Base-by-base conservation (phyloP, 2,797 vertebrate genomes). In the Sebastes matsubarae region DNA sequence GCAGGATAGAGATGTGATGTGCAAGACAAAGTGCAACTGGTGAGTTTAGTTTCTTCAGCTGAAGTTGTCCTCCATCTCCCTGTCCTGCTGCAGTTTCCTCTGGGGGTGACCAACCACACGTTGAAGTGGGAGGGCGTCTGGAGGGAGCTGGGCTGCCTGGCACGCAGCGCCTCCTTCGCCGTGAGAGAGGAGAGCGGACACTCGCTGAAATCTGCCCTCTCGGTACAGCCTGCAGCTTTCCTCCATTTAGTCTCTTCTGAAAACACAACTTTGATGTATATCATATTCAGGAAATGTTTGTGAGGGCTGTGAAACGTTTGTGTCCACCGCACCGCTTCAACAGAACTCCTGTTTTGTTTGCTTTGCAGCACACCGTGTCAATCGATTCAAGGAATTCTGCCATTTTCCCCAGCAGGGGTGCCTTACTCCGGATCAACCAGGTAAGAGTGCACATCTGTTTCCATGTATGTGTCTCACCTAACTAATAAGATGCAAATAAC, bases 91-190 rank as follows among this genome's bases (percentile, higher is more conserved):
- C 87, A 99, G 98, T 98, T 99, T 83, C 98, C 98, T 24, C 5
- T 99, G 0, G 98, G 98, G 93, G 93, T 93, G 87, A 99, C 96
- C 9, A 96, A 88, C 90, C 98, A 99, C 93, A 97, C 96, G 0
- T 42, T 99, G 83, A 99, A 98, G 93, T 99, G 98, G 98, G 98
- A 99, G 85, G 97, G 97, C 0, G 97, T 99, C n/a, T 99, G 98
- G 98, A 92, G 98, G 69, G 98, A 99, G 80, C 96, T 99, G 68
- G 97, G 97, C 89, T 99, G 98, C 82, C 95, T 99, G 74, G 96
- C 97, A 0, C 97, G 98, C 90, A 98, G 97, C 0, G 97, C 98
- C 0, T 99, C 98, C 0, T 99, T 99, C n/a, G 97, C 97, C 0
- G 97, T 99, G 34, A 94, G 98, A 29, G 97, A 99, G 69, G 97